Evolutionary conservation across 2,888 invertebrate species (phyloP), one percentile per base, ranked within the genome.

Genomic region (Eubasilissa splendida): DNA sequence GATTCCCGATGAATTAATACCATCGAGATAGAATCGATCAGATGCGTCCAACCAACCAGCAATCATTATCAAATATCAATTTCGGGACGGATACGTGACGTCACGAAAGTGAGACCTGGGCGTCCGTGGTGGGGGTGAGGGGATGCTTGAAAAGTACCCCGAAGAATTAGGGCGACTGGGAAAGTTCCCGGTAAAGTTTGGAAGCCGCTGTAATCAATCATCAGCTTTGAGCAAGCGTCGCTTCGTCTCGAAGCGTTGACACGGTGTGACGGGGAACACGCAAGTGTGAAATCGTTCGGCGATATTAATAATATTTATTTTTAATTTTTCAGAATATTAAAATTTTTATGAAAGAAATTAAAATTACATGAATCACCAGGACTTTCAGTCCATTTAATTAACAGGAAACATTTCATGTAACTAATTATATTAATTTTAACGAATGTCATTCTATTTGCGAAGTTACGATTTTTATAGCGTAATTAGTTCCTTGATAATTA

Each of bases 1-100:
- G 42, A 5, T 42, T 42, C 42, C 7, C 42, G 42, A 42, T 7
- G 4, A 42, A 42, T 42, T 42, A 42, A 42, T 42, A 7, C 42
- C 0, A 22, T 22, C 22, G 22, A 42, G 42, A 42, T 42, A 42
- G 42, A 42, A 42, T 42, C 42, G 42, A 42, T 42, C 58, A 58
- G 58, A 58, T 58, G 12, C 58, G 58, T 4, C 12, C 11, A 58
- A 58, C 58, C 58, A 9, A 2, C 8, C n/a, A 4, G 58, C n/a
- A 11, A 58, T 58, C 58, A n/a, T 58, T 58, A 58, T 58, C 58
- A 58, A 58, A 58, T 58, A 58, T 58, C 58, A 58, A 58, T 58
- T 58, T 58, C 12, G 58, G 58, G 58, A n/a, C 12, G n/a, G 11
- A 58, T n/a, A n/a, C 11, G 58, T 58, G 58, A 58, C n/a, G 58